These are phyloP conservation scores for Hydroisotoma schaefferi DNA, from an alignment of 2,888 invertebrate genomes.

Conservation along the genomic window DNA sequence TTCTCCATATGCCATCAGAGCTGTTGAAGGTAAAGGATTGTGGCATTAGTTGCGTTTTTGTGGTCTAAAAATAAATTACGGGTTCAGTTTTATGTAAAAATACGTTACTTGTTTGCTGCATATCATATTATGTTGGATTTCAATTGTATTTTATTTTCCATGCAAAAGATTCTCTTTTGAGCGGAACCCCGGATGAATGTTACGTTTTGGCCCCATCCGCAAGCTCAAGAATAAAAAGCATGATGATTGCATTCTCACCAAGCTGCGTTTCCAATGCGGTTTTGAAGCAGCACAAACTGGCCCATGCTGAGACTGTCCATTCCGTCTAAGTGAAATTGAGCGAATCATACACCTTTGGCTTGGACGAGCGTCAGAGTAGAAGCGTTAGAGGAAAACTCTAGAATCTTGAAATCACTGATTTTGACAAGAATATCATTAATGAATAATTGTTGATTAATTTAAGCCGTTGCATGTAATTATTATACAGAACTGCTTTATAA, in stretches of 20 bases:
- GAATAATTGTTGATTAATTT: too few relatives aligned
- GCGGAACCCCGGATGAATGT: slow-evolving; percentile 33
- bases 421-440: too few relatives aligned
- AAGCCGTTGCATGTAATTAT: too few relatives aligned
- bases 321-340: slow-evolving; percentile 27
- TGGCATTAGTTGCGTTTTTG: neutral
- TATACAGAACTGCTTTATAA: too few relatives aligned
- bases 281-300: slow-evolving; percentile 42
- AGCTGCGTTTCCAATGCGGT: slow-evolving; percentile 43
- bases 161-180: slow-evolving; percentile 36
- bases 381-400: too few relatives aligned
- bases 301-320: slow-evolving; percentile 25
- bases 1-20: slow-evolving; percentile 44
- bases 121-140: too few relatives aligned
- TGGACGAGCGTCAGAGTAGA: too few relatives aligned
- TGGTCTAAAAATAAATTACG: too few relatives aligned
- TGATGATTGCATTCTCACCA: slow-evolving; percentile 47
- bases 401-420: too few relatives aligned
- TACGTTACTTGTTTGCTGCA: too few relatives aligned
- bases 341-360: too few relatives aligned
- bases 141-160: neutral
- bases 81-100: too few relatives aligned
- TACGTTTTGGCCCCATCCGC: slow-evolving; percentile 45
- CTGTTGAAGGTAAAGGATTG: slow-evolving; percentile 30
- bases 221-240: slow-evolving; percentile 45